Evolutionary conservation across 2,113 vertebrate genomes (phyloP).

Genomic region (Bos taurus): ARS-UCD2.0 NC_037328.1:48028501-48029000

Average conservation of each 20-base stretch:
- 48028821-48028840: background rate
- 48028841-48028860: background rate
- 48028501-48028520: background rate
- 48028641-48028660: background rate
- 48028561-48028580: background rate
- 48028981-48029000: conserved; percentile 9
- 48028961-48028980: background rate
- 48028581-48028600: background rate
- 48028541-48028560: background rate
- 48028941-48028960: conserved; percentile 65
- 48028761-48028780: background rate
- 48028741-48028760: background rate
- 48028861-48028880: background rate
- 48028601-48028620: background rate
- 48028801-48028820: background rate
- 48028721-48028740: background rate
- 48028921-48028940: conserved; percentile 50
- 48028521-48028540: too few species aligned
- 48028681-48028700: background rate
- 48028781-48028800: background rate
- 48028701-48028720: background rate
- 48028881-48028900: background rate
- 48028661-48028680: background rate
- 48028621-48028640: background rate
- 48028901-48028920: conserved; percentile 27